Base-by-base conservation (phyloP, 2,113 vertebrate species). In the Halcyon malimbica region DNA sequence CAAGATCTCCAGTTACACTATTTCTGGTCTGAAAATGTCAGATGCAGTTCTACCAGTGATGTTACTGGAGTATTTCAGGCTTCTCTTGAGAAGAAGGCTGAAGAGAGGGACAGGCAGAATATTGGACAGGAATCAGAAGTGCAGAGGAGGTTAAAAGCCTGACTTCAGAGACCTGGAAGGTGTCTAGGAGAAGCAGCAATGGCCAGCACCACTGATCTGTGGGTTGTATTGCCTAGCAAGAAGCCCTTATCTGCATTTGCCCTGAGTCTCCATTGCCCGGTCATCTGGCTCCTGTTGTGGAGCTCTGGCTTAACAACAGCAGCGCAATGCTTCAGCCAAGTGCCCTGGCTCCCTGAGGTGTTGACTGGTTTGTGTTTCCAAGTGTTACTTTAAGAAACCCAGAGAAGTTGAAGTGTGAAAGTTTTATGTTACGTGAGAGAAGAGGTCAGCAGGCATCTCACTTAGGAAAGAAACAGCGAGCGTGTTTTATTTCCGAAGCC, bases 331-430 rank as follows among this genome's bases (percentile, higher is more conserved):
- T 79, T 91, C 59, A 86, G 94, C 92, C 87, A 88, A 93, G 62
- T 28, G 75, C 88, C 71, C 79, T 35, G 63, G 59, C 69, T 94
- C 76, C 89, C 86, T 0, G 15, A 92, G 86, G 90, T 93, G 89
- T 92, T 94, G 95, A 87, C 88, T 97, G 90, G 76, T 89, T 96
- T 95, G 94, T 87, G 86, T 97, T 96, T 94, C 94, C 83, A 96
- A 84, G 95, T 90, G 96, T 96, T 96, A 73, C 92, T 96, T 91
- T 93, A 96, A 96, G 95, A 97, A 97, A 96, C 53, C 73, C 96
- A 95, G 96, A 96, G 89, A 96, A 96, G 73, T 1, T 68, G 80
- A 91, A 87, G 88, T 92, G 96, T 94, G 94, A 95, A 96, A 85
- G 87, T 96, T 96, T 96, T 96, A 94, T 87, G 87, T 97, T 96